phyloP scores from a whole-genome alignment of 2,113 vertebrate species.

The Pelmatolapia mariae region DNA sequence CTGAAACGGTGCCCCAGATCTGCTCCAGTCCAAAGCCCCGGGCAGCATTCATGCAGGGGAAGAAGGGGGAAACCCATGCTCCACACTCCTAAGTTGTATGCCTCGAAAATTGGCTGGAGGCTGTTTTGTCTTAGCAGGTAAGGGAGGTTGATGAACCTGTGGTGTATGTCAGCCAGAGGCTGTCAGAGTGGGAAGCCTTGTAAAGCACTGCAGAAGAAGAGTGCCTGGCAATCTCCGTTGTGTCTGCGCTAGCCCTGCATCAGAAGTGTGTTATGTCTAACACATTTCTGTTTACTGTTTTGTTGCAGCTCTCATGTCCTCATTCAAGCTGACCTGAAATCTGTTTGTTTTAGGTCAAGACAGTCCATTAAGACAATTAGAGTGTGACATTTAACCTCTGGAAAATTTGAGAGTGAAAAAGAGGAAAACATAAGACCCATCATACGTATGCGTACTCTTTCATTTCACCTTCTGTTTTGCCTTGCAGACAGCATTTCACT shows the following conservation, averaged over 20 bases:
- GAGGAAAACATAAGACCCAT: neutral
- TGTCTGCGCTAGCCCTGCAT: neutral
- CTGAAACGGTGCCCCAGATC: neutral
- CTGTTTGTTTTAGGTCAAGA: constrained; percentile 48
- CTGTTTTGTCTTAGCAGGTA: neutral
- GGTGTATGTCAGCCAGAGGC: neutral
- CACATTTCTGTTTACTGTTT: constrained; percentile 26
- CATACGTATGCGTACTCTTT: neutral
- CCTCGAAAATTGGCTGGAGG: neutral
- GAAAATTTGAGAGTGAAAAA: neutral
- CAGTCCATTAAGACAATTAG: constrained; percentile 65
- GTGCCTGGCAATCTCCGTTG: neutral
- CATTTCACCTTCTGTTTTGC: neutral
- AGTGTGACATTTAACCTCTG: constrained; percentile 56
- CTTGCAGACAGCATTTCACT: neutral
- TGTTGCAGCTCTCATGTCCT: constrained; percentile 37
- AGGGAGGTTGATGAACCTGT: neutral
- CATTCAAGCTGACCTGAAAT: constrained; percentile 14
- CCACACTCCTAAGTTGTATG: neutral
- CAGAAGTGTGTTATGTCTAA: constrained; percentile 43
- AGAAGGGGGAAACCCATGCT: neutral
- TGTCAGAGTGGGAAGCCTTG: neutral
- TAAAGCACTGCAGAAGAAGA: neutral
- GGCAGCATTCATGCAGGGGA: neutral
- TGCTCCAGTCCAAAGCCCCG: fast-evolving